phyloP scores from a whole-genome alignment of 1,140 invertebrate species.

The Sinella curviseta region DNA sequence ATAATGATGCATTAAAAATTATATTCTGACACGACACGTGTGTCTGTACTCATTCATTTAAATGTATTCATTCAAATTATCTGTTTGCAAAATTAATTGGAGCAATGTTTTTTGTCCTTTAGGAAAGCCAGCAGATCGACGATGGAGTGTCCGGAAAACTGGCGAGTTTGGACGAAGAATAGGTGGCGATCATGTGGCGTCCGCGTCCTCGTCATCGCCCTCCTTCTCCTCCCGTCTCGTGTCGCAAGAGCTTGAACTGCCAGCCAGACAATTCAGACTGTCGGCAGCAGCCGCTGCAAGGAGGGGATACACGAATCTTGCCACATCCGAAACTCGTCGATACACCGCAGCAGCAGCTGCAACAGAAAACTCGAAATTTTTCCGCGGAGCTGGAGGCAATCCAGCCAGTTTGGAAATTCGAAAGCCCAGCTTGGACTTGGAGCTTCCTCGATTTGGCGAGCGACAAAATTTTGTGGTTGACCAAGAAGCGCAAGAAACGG shows the following conservation, averaged over 20 bases:
- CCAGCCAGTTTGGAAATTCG: background rate
- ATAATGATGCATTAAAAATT: too few species aligned
- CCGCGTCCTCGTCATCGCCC: background rate
- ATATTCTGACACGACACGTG: too few species aligned
- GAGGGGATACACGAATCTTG: background rate
- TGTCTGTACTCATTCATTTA: too few species aligned
- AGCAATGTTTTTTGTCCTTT: too few species aligned
- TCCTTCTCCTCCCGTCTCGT: background rate
- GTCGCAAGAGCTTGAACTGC: background rate
- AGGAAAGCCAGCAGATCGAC: background rate
- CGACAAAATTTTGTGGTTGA: background rate
- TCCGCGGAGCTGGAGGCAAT: background rate
- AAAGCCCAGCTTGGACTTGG: background rate
- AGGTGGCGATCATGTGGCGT: background rate
- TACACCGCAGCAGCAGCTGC: too few species aligned
- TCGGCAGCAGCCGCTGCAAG: background rate
- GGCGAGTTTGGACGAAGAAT: conserved; percentile 3
- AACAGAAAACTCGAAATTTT: background rate
- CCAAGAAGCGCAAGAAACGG: conserved; percentile 10
- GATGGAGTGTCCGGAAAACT: conserved; percentile 10
- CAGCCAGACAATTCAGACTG: background rate
- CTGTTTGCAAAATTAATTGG: too few species aligned
- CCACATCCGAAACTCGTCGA: too few species aligned
- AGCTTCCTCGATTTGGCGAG: background rate
- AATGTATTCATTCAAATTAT: too few species aligned